Evolutionary conservation across 2,797 vertebrate genomes (phyloP), one percentile per base, ranked within the genome.

Genomic region (Lates japonicus): DNA sequence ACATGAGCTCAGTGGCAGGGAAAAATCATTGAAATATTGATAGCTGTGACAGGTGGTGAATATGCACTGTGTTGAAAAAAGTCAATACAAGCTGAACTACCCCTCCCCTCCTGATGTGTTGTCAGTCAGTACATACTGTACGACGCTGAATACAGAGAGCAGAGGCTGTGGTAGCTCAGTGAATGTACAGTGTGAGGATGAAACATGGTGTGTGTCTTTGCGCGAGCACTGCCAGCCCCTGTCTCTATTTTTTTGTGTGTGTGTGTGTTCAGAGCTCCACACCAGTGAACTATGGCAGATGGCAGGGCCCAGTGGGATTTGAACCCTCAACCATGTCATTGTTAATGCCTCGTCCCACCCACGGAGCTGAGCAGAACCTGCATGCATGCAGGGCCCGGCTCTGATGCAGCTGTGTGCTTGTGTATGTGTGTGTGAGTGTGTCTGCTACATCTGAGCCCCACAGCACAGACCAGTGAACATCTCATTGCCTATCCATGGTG

Each of bases 381-480:
- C 62, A 64, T 44, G 67, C 76, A 46, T 29, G 25, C 25, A 29
- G 25, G 78, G 33, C 61, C 71, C 41, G 57, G 55, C 78, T 81
- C 33, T 42, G 75, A 19, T 87, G 74, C 84, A 83, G 84, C n/a
- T n/a, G n/a, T n/a, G n/a, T n/a, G n/a, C n/a, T n/a, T n/a, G n/a
- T n/a, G n/a, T n/a, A n/a, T n/a, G 29, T 57, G 39, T 51, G 60
- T 42, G 55, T 70, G 39, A 13, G 41, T 54, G 69, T 12, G 65
- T 74, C 19, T 37, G 69, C 51, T n/a, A 52, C 87, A 89, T 81
- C 89, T 92, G 91, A 88, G 87, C 79, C 84, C 64, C 69, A 22
- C 46, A 44, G 65, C 86, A 90, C 82, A 92, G 80, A 87, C 86
- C 84, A 85, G 67, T 85, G 86, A 88, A 61, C 83, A 83, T 77